Conservation (phyloP, 2,113 vertebrate genomes). For the Nothocercus nigrocapillus region DNA sequence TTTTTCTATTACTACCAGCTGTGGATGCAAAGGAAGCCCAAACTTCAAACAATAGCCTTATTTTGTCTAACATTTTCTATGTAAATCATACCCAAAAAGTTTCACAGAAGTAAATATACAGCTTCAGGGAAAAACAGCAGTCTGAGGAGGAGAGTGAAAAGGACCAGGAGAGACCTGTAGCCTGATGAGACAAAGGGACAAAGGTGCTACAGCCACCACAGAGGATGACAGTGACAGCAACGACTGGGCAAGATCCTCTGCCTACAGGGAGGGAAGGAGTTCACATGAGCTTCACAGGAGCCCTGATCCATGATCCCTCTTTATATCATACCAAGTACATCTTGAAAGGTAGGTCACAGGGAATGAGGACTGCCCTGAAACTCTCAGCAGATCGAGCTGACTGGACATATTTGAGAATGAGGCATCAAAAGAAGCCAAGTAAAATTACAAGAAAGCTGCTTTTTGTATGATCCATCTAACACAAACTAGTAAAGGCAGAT, state of each 20-base stretch:
- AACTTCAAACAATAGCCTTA: not conserved
- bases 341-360: not conserved
- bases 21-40: conserved; percentile 13
- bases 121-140: not conserved
- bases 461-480: not conserved
- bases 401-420: not conserved
- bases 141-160: not conserved
- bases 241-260: not conserved
- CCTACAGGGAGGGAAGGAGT: not conserved
- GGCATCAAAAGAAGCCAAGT: not conserved
- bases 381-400: not conserved
- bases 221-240: not conserved
- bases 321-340: not conserved
- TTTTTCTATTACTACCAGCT: conserved; percentile 62
- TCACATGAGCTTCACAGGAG: not conserved
- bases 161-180: not conserved
- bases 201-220: not conserved
- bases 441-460: not conserved
- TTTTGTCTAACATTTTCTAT: not conserved
- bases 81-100: not conserved
- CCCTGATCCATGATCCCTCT: not conserved
- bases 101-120: conserved; percentile 4
- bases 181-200: not conserved
- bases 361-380: not conserved
- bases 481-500: not conserved